These are phyloP conservation scores for Psittacula cyanocephala DNA, from an alignment of 2,113 vertebrate species.

Conservation along the genomic window DNA sequence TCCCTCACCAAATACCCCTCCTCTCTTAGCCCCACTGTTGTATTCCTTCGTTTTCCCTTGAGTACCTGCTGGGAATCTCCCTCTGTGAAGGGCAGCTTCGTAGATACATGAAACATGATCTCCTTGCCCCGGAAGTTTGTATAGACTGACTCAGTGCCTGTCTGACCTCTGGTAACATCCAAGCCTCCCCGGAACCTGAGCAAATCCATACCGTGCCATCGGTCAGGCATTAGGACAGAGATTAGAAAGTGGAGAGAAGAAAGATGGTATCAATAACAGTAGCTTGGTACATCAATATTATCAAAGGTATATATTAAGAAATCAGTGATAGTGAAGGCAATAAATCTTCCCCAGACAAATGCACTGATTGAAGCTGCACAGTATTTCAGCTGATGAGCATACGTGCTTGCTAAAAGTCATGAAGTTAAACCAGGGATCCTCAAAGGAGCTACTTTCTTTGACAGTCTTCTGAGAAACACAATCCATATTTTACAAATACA, in stretches of 20 bases:
- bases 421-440: neutral
- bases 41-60: neutral
- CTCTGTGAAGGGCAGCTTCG: conserved; percentile 89
- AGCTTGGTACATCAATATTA: neutral
- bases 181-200: conserved; percentile 88
- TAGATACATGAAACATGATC: conserved; percentile 91
- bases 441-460: neutral
- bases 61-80: conserved; percentile 88
- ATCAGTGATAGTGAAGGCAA: neutral
- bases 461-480: neutral
- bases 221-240: neutral
- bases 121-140: conserved; percentile 87
- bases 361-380: neutral
- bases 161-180: conserved; percentile 88
- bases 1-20: neutral
- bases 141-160: conserved; percentile 85
- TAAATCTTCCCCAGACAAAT: neutral
- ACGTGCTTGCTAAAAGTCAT: neutral
- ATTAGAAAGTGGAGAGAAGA: neutral
- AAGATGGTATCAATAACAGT: neutral
- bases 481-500: neutral
- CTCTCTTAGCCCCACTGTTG: neutral
- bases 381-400: neutral
- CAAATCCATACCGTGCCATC: neutral
- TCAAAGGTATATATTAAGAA: neutral